Conservation (phyloP, 2,113 vertebrate genomes). For the Campylomormyrus numenius region DNA sequence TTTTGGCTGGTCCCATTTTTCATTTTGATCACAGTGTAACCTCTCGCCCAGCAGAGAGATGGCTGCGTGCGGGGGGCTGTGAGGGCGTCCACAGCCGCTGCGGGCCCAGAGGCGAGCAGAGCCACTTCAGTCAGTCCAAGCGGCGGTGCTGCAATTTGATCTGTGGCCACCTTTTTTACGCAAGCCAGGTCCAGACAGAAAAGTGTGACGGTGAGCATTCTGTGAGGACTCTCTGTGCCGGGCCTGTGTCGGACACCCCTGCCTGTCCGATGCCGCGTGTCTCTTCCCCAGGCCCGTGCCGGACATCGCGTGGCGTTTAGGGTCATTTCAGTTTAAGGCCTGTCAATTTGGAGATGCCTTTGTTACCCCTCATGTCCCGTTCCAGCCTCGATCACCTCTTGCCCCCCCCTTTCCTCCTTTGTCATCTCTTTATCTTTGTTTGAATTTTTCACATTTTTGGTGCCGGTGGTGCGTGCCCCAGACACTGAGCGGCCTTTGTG, state of each 20-base stretch:
- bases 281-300: neutral
- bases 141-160: neutral
- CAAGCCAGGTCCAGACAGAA: neutral
- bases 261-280: too few relatives aligned
- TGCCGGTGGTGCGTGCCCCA: conserved; percentile 41
- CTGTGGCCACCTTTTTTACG: neutral
- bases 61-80: neutral
- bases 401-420: conserved; percentile 12
- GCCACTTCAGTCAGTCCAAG: neutral
- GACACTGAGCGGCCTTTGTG: conserved; percentile 55
- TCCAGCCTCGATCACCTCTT: neutral
- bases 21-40: neutral
- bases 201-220: neutral
- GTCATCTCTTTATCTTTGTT: conserved; percentile 24
- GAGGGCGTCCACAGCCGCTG: neutral
- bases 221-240: too few relatives aligned
- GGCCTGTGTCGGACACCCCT: neutral
- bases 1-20: neutral
- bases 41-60: neutral
- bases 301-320: neutral
- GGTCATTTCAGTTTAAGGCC: conserved; percentile 4
- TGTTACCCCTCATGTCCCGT: neutral
- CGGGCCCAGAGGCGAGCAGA: neutral
- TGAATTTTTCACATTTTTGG: conserved; percentile 55
- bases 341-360: neutral